Base-by-base conservation (phyloP, 2,113 vertebrate species). In the Albula glossodonta region DNA sequence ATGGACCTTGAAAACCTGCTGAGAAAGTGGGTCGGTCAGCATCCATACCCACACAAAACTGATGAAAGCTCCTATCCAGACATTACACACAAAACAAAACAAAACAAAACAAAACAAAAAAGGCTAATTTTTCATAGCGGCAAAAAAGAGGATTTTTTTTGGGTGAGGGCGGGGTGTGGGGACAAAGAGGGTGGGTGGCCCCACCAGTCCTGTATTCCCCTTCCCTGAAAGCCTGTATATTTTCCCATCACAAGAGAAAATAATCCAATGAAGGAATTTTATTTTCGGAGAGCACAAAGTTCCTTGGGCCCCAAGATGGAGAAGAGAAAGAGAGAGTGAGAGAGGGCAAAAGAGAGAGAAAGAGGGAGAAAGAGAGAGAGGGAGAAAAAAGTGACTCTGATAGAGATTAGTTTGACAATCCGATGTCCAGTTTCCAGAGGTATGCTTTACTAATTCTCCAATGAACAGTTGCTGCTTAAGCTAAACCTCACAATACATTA, bases 341-440 rank as follows among this genome's bases (percentile, higher is more conserved):
- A 81, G 87, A 85, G 74, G 60, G 15, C 25, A 87, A 78, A 82
- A 85, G 85, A 79, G 74, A 83, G 78, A n/a, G 41, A 87, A 82
- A 52, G 85, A 83, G 17, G 51, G 63, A 81, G 85, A 79, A 51
- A 83, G 56, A 13, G 56, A 80, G 57, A 17, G 86, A 80, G 51
- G 25, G 66, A 11, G 15, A 41, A 41, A 41, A 41, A 41, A 41
- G 31, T 0, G 31, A 41, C 31, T 41, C 31, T 41, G 31, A 41
- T 41, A 41, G 31, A 41, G 31, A 41, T 41, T 41, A 41, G 31
- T 41, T 41, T 41, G 31, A 41, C 31, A 41, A 1, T 41, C 31
- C 1, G 31, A 41, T 41, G 31, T 41, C 31, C 31, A 41, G 31
- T 41, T 41, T 41, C 31, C 31, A 41, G 31, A 1, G 31, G 31